Base-by-base conservation (phyloP, 2,888 invertebrate genomes). In the Eupsilia transversa region DNA sequence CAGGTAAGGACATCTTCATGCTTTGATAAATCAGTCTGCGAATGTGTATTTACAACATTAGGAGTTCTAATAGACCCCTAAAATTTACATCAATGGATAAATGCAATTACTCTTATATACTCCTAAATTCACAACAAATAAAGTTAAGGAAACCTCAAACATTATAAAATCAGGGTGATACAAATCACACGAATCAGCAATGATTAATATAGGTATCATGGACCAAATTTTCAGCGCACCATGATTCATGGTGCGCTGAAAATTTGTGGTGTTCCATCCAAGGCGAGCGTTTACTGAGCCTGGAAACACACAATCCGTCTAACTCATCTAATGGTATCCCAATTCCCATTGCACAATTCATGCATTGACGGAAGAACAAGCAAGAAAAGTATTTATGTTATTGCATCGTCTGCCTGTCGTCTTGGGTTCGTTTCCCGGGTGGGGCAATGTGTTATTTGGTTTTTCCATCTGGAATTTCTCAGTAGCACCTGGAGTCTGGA, bases 1-100 rank as follows among this genome's bases (percentile, higher is more conserved):
- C 97, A 98, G 96, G 99, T 99, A 73, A 33, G 43, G 33, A 0
- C 3, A 9, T 27, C 9, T 10, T 23, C 10, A 57, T 33, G 30
- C 14, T 52, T 67, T 49, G 1, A 57, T 20, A 30, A 30, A 30
- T 20, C 2, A n/a, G 23, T 41, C n/a, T 20, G 6, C 4, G 4
- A 41, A 43, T 35, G 7, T 23, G 5, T 27, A 0, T 17, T 38
- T 17, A 35, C 5, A 17, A 41, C 23, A n/a, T n/a, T 63, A 20
- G n/a, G 7, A 3, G 23, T 41, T 60, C 3, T 14, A 20, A 72
- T n/a, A 41, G 5, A 27, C 27, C 30, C 17, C 30, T 30, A 1
- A 17, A 72, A 43, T 5, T 33, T 1, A 27, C 14, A 23, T 23
- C 9, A 64, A 64, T 64, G 14, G 1, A 14, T 30, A 43, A 0